Percentiles rank a stretch among this genome's conserved stretches.
phyloP scores from a whole-genome alignment of 2,888 invertebrate genomes.

The Coleophora flavipennella region DNA sequence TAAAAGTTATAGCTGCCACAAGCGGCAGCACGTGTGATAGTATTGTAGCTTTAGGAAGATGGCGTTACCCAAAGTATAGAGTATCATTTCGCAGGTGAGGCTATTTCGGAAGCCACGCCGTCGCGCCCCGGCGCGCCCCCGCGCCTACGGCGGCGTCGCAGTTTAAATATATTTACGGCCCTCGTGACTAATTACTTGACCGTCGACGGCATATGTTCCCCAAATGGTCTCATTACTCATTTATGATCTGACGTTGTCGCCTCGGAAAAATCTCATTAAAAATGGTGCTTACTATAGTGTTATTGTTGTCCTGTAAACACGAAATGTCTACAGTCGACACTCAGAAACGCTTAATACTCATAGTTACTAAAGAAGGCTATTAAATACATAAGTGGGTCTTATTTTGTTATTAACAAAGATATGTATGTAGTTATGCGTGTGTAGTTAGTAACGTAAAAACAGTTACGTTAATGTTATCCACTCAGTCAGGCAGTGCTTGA shows the following conservation, averaged over 20 bases:
- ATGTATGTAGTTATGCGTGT: too few relatives aligned
- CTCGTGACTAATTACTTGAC: conserved; percentile 4
- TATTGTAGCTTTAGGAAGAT: conserved; percentile 21
- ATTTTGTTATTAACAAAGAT: too few relatives aligned
- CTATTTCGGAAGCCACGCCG: conserved; percentile 18
- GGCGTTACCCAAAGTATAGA: conserved; percentile 15
- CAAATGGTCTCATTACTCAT: conserved; percentile 11
- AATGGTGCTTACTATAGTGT: too few relatives aligned
- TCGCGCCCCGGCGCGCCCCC: background rate
- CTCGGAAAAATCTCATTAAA: background rate
- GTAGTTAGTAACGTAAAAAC: too few relatives aligned
- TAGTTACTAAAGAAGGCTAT: too few relatives aligned
- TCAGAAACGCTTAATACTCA: too few relatives aligned
- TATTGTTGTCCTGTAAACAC: too few relatives aligned
- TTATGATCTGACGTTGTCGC: background rate
- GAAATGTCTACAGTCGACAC: too few relatives aligned
- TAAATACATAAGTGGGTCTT: too few relatives aligned
- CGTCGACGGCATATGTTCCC: conserved; percentile 3
- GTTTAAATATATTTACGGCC: conserved; percentile 7
- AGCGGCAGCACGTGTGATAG: conserved; percentile 20
- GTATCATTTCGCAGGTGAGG: conserved; percentile 16
- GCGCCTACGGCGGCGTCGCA: too few relatives aligned
- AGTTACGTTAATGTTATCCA: too few relatives aligned
- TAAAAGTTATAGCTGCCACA: background rate
- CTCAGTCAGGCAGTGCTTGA: too few relatives aligned